These are phyloP conservation scores for Epirrhoe tristata DNA, from an alignment of 2,888 invertebrate species.

Conservation along the genomic window DNA sequence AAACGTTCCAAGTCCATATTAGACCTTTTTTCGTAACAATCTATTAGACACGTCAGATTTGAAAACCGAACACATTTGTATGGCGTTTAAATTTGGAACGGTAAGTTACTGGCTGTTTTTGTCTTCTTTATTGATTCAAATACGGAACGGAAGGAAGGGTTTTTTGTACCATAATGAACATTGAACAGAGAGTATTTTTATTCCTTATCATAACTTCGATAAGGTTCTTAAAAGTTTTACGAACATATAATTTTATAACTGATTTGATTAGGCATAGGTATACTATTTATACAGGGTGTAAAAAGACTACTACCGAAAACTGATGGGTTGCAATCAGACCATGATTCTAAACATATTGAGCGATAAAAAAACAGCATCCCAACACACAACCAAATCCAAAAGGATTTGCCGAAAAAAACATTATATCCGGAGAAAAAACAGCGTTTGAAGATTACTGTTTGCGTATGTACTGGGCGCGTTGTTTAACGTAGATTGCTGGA, in stretches of 20 bases:
- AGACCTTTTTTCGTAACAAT: conserved; percentile 27
- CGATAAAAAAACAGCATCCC: background rate
- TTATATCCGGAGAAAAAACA: too few species aligned
- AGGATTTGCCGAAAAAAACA: too few species aligned
- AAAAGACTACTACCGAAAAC: too few species aligned
- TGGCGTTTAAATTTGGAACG: conserved; percentile 14
- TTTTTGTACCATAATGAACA: background rate
- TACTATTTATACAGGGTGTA: too few species aligned
- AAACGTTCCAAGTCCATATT: conserved; percentile 45
- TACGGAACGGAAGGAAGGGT: background rate
- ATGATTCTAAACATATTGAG: too few species aligned
- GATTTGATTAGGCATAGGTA: background rate
- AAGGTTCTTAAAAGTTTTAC: background rate
- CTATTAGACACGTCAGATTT: conserved; percentile 19
- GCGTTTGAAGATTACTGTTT: too few species aligned
- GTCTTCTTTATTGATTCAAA: background rate
- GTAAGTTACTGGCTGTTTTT: conserved; percentile 5
- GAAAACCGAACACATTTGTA: conserved; percentile 12
- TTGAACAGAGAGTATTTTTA: background rate
- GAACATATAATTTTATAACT: background rate
- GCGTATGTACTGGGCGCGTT: too few species aligned
- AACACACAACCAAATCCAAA: too few species aligned
- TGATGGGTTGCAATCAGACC: too few species aligned
- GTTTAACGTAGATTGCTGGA: too few species aligned
- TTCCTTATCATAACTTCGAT: background rate